A percentile compares a stretch with the other conserved stretches of the same genome.
Evolutionary conservation across 64 coral and sea anemone species (phyloP).

Genomic region (Platygyra sinensis): DNA sequence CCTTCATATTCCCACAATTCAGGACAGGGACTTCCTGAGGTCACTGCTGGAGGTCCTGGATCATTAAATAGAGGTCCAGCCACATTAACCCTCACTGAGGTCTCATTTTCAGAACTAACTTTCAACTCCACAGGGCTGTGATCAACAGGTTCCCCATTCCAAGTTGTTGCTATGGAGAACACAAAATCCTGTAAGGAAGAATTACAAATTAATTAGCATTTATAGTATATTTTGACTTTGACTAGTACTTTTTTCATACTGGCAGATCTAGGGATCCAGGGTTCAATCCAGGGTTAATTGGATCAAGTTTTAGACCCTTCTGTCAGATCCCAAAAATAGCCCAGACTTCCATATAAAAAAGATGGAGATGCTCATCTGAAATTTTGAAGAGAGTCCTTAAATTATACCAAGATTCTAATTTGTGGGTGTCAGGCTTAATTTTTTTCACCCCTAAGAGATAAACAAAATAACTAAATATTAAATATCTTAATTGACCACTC

Average conservation of each 20-base stretch:
- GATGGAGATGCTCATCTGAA: no score
- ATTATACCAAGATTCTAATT: no score
- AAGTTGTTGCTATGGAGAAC: slow-evolving; percentile 66
- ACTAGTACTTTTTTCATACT: background rate
- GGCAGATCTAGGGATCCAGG: no score
- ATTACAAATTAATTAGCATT: background rate
- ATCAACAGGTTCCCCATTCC: slow-evolving; percentile 77
- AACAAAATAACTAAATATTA: no score
- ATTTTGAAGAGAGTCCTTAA: no score
- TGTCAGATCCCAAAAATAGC: no score
- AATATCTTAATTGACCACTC: no score
- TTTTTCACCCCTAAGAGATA: no score
- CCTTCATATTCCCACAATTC: slow-evolving; percentile 99
- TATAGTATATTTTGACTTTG: background rate
- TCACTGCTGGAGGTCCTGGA: slow-evolving; percentile 56
- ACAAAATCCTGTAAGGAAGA: slow-evolving; percentile 59
- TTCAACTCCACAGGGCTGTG: slow-evolving; percentile 67
- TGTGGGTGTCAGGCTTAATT: no score
- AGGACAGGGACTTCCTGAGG: slow-evolving; percentile 80
- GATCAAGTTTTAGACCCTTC: no score
- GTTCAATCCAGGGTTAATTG: no score
- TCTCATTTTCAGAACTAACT: slow-evolving; percentile 58
- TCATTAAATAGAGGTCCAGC: slow-evolving; percentile 91
- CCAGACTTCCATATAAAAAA: no score
- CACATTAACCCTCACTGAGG: slow-evolving; percentile 71